Conservation (phyloP, 2,113 vertebrate genomes). For the Varanus salvator region DNA sequence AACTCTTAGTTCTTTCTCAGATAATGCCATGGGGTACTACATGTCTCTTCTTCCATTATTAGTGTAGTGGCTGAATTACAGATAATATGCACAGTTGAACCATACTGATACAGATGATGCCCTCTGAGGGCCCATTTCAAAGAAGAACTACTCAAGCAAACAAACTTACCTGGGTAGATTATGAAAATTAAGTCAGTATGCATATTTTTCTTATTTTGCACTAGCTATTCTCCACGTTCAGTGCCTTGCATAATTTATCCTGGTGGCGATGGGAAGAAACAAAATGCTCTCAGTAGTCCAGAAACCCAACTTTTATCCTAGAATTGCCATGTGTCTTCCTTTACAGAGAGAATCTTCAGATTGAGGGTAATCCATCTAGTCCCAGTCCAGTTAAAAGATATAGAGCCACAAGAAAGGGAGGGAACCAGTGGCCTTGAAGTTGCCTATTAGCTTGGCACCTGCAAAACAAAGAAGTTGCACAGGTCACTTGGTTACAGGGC, state of each 20-base stretch:
- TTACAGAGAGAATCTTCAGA: too few species aligned
- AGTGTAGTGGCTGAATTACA: constrained; percentile 37
- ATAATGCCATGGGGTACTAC: constrained; percentile 51
- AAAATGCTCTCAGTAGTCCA: neutral
- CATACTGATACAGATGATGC: neutral
- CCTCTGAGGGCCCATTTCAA: constrained; percentile 15
- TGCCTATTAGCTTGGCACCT: too few species aligned
- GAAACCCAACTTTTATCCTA: neutral
- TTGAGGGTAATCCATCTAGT: too few species aligned
- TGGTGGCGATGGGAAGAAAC: too few species aligned
- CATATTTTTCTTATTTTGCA: neutral
- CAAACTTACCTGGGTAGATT: neutral
- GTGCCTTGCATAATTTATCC: neutral
- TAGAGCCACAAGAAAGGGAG: too few species aligned
- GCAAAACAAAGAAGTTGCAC: too few species aligned
- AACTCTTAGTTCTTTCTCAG: constrained; percentile 52
- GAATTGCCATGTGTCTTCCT: too few species aligned
- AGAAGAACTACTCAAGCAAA: neutral
- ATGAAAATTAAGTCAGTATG: neutral
- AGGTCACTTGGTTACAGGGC: too few species aligned
- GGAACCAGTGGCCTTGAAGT: too few species aligned
- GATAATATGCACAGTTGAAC: neutral
- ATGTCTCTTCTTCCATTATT: constrained; percentile 57
- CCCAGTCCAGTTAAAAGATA: too few species aligned
- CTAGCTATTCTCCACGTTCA: neutral